Conservation (phyloP, 2,888 invertebrate species). For the Cheilosia vulpina region DNA sequence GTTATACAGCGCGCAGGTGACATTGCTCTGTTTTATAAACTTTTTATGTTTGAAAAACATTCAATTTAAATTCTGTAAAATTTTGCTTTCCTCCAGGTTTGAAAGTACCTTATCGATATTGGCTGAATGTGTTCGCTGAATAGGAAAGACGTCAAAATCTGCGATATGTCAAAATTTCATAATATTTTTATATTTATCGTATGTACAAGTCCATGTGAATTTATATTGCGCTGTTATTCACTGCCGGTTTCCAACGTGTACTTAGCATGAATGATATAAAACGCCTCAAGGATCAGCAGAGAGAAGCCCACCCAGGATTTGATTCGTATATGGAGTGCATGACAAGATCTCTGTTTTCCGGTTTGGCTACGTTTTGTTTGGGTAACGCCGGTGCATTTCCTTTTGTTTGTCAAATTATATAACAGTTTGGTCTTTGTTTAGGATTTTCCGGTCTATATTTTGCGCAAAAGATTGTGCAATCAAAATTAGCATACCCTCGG, state of each 20-base stretch:
- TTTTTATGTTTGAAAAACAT: too few relatives aligned
- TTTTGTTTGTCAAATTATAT: conserved; percentile 55
- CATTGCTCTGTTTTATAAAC: too few relatives aligned
- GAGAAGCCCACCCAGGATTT: conserved; percentile 83
- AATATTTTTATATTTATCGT: neutral
- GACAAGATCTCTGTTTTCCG: conserved; percentile 83
- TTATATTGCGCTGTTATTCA: neutral
- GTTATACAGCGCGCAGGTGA: too few relatives aligned
- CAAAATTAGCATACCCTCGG: conserved; percentile 80
- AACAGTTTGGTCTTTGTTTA: conserved; percentile 71
- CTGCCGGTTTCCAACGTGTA: neutral
- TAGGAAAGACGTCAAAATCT: too few relatives aligned
- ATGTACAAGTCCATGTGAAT: neutral
- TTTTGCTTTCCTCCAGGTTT: too few relatives aligned
- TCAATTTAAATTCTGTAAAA: too few relatives aligned
- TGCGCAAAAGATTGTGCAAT: conserved; percentile 81
- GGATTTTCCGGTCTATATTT: conserved; percentile 84
- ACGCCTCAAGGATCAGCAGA: conserved; percentile 83
- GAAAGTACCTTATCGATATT: too few relatives aligned
- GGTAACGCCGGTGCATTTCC: conserved; percentile 77
- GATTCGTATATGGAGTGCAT: conserved; percentile 84
- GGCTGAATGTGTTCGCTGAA: too few relatives aligned
- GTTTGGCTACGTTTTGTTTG: conserved; percentile 83
- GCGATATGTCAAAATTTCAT: neutral
- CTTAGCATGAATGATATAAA: conserved; percentile 83